phyloP scores from a whole-genome alignment of 2,113 vertebrate species.

The Urocolius indicus region DNA sequence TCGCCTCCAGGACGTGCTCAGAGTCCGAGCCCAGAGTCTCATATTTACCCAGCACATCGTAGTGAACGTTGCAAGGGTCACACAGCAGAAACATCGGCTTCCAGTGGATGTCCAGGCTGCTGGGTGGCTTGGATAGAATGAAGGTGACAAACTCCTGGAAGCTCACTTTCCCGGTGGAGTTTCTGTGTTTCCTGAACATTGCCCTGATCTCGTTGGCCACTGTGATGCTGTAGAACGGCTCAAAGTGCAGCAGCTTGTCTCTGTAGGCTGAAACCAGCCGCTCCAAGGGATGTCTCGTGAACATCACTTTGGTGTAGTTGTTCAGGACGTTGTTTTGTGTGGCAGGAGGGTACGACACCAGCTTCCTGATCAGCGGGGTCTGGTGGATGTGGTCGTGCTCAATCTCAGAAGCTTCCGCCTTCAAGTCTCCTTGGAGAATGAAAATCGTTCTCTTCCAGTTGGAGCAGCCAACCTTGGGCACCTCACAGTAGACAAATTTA shows the following conservation, averaged over 20 bases:
- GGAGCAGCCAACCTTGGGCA: conserved; percentile 75
- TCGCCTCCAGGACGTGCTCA: conserved; percentile 41
- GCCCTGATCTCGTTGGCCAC: conserved; percentile 50
- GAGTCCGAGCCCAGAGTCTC: conserved; percentile 64
- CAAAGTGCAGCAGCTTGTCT: conserved; percentile 71
- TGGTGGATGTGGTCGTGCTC: conserved; percentile 15
- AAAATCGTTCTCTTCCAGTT: conserved; percentile 75
- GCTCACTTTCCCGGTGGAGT: conserved; percentile 47
- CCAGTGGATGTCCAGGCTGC: conserved; percentile 62
- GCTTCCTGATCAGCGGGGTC: conserved; percentile 12
- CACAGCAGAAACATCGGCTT: conserved; percentile 71
- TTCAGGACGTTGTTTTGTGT: conserved; percentile 22
- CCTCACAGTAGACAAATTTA: conserved; percentile 72
- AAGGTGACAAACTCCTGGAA: conserved; percentile 66
- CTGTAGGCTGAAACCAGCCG: conserved; percentile 74
- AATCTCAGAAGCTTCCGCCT: conserved; percentile 41
- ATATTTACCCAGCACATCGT: conserved; percentile 63
- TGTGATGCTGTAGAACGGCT: conserved; percentile 24
- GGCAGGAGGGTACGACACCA: conserved; percentile 36
- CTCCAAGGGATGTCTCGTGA: conserved; percentile 72
- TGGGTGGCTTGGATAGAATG: neutral
- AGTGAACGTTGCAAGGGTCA: conserved; percentile 67
- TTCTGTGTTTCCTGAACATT: conserved; percentile 47
- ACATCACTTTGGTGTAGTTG: conserved; percentile 73
- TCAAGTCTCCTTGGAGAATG: conserved; percentile 46